These are phyloP conservation scores for Leucopternis melanops DNA, from an alignment of 2,113 vertebrate species.

Conservation along the genomic window DNA sequence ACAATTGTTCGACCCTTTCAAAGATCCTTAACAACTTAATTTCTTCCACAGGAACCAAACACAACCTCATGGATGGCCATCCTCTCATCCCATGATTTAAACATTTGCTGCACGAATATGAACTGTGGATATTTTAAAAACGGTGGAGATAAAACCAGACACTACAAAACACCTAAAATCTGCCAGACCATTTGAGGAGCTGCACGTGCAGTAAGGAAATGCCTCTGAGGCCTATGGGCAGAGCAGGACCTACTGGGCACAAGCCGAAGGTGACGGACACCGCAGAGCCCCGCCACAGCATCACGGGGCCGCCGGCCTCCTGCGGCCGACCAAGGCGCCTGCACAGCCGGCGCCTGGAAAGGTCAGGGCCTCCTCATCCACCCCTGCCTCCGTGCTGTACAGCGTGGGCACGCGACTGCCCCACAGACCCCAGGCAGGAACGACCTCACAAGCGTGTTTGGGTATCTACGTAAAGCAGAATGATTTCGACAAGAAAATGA, in stretches of 20 bases:
- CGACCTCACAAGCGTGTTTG: background rate
- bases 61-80: background rate
- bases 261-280: background rate
- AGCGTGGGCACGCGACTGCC: too few species aligned
- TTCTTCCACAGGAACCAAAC: background rate
- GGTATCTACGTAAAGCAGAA: background rate
- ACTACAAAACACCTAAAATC: background rate
- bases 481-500: background rate
- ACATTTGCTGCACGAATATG: background rate
- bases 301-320: background rate
- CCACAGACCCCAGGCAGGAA: background rate
- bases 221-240: background rate
- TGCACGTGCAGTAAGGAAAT: background rate
- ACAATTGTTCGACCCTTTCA: background rate
- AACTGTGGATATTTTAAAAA: background rate
- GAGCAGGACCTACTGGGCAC: background rate
- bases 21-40: background rate
- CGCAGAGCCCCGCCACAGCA: background rate
- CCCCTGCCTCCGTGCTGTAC: background rate
- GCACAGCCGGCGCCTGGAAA: fast-evolving
- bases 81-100: background rate
- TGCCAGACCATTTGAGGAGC: background rate
- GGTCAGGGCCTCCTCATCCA: background rate
- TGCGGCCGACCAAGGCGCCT: background rate
- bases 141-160: background rate